Base-by-base conservation (phyloP, 35 echinoderm and acorn worm genomes). In the Heliocidaris erythrogramma region DNA sequence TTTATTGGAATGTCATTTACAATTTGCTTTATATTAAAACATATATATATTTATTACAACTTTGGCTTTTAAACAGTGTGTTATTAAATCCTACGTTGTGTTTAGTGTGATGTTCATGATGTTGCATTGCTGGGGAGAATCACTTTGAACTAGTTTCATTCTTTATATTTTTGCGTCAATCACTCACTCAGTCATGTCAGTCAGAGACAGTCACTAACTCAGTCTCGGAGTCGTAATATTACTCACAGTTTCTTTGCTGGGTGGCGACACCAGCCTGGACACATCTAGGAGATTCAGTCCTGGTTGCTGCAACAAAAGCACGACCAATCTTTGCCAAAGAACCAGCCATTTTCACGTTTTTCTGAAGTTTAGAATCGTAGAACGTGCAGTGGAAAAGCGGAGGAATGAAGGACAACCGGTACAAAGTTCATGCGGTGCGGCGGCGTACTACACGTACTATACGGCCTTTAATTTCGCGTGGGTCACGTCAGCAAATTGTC, bases 281-380 rank as follows among this genome's bases (percentile, higher is more conserved):
- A 93, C 96, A 97, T 94, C 59, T 93, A 7, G 60, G 49, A 24
- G 94, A 95, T 53, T 95, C 96, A 35, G 94, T 42, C 17, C 94
- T 94, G 24, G 95, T 49, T 49, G 96, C 48, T 88, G 60, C 93
- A 59, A 86, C 90, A 31, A 98, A 27, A 94, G 96, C 96, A 87
- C 97, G 94, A 49, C 96, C 88, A 59, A 98, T 52, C 95, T 98
- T 98, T 49, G 96, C 93, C 13, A 98, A 59, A 93, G 97, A 93
- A 18, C 96, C 94, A 29, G 97, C 97, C 97, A 98, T 98, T 96
- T 96, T 98, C 12, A 89, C 17, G 65, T 78, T 78, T 78, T 78
- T 78, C 17, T 78, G 17, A 7, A n/a, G 65, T 21, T 21, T n/a
- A 21, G 52, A 24, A 18, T 18, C 13, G n/a, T 91, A 48, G 84